These are phyloP conservation scores for Callosobruchus maculatus DNA, from an alignment of 2,888 invertebrate genomes.

Conservation along the genomic window DNA sequence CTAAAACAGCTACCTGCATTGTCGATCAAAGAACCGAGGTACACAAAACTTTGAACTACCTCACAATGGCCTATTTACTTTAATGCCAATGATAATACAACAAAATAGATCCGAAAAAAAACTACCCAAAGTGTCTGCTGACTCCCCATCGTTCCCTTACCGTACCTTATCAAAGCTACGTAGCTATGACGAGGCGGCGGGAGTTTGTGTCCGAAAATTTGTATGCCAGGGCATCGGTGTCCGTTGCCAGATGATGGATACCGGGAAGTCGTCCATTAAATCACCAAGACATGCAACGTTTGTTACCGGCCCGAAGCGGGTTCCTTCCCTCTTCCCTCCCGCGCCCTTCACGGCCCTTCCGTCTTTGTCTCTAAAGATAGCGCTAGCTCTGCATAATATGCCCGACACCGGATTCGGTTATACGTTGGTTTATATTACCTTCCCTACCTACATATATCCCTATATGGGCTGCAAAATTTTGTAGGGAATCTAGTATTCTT, in stretches of 20 bases:
- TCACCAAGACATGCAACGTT: slow-evolving; percentile 1
- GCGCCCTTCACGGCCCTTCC: not conserved
- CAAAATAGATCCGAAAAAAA: too few species aligned
- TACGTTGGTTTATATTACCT: not conserved
- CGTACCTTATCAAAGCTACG: not conserved
- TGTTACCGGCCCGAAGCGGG: not conserved
- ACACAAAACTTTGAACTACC: too few species aligned
- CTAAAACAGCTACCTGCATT: too few species aligned
- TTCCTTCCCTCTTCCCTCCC: not conserved
- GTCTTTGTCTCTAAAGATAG: not conserved
- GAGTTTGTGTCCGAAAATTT: not conserved
- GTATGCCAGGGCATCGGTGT: not conserved
- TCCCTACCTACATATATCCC: too few species aligned
- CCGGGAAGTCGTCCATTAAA: not conserved
- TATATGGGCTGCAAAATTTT: too few species aligned
- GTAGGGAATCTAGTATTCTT: too few species aligned
- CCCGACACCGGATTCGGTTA: not conserved
- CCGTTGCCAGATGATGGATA: not conserved
- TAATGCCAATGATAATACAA: too few species aligned
- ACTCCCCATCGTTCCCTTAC: too few species aligned
- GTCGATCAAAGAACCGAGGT: too few species aligned
- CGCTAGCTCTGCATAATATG: not conserved
- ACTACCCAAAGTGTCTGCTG: too few species aligned
- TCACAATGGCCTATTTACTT: too few species aligned
- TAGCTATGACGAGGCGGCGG: not conserved